Conservation (phyloP, 2,113 vertebrate species). For the Stigmatopora argus region DNA sequence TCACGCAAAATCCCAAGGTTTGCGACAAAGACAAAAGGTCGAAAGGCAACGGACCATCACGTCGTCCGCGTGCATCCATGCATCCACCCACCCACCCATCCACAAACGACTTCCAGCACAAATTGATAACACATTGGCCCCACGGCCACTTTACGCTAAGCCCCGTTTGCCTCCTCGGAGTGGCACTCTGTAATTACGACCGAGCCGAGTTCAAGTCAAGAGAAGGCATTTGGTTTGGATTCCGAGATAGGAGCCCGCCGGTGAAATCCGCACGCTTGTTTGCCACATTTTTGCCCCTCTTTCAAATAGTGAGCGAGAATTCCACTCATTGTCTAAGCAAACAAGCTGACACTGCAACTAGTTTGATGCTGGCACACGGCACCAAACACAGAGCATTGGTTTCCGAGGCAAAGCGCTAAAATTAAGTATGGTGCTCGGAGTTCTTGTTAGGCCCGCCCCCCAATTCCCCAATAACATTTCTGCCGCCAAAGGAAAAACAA, state of each 20-base stretch:
- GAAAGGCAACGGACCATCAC: conserved; percentile 69
- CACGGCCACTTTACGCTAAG: conserved; percentile 21
- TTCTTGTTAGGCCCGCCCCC: too few relatives aligned
- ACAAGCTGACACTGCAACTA: too few relatives aligned
- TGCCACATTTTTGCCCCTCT: not conserved
- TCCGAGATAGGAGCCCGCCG: not conserved
- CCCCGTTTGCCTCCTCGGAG: not conserved
- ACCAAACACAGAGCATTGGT: too few relatives aligned
- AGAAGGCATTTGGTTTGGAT: not conserved
- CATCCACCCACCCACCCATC: too few relatives aligned
- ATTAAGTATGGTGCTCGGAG: too few relatives aligned
- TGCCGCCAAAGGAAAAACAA: not conserved
- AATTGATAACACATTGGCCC: conserved; percentile 58
- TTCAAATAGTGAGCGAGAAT: not conserved
- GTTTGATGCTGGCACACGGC: too few relatives aligned
- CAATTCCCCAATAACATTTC: too few relatives aligned
- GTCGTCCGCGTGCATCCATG: too few relatives aligned
- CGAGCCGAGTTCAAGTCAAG: not conserved
- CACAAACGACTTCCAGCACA: conserved; percentile 45
- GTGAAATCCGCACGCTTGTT: not conserved
- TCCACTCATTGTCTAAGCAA: too few relatives aligned
- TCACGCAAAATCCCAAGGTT: not conserved
- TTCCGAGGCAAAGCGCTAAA: too few relatives aligned
- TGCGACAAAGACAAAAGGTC: conserved; percentile 45
- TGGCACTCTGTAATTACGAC: conserved; percentile 5